phyloP scores from a whole-genome alignment of 2,113 vertebrate species.

The Rattus norvegicus region DNA sequence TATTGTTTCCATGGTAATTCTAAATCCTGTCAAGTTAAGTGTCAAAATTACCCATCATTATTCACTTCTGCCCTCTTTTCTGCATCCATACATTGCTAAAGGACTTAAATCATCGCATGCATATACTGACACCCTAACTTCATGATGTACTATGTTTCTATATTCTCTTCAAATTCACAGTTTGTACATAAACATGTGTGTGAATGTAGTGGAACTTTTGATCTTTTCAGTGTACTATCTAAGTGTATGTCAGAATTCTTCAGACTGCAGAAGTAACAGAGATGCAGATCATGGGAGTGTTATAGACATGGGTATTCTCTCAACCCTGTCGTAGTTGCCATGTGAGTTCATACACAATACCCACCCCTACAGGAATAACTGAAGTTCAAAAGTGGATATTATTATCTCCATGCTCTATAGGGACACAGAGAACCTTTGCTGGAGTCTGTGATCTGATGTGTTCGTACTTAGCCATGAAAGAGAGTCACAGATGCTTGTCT shows the following conservation, averaged over 20 bases:
- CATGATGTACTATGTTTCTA: not conserved
- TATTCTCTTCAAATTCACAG: not conserved
- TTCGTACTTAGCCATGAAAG: not conserved
- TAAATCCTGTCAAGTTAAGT: not conserved
- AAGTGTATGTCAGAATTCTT: slow-evolving; percentile 42
- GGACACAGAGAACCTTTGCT: not conserved
- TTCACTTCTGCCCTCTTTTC: not conserved
- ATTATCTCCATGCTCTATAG: not conserved
- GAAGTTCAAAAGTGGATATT: not conserved
- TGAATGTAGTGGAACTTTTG: not conserved
- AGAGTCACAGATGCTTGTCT: not conserved
- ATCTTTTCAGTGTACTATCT: not conserved
- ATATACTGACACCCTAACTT: not conserved
- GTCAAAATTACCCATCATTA: not conserved
- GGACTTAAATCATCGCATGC: not conserved
- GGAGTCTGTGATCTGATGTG: not conserved
- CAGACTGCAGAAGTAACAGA: slow-evolving; percentile 7
- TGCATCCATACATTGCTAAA: not conserved
- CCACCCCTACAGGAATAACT: not conserved
- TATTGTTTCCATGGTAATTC: not conserved
- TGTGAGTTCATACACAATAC: not conserved
- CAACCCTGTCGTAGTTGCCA: not conserved
- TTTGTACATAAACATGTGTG: not conserved
- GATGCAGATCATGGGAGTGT: not conserved
- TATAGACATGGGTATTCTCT: not conserved